These are phyloP conservation scores for Diachrysia chrysitis DNA, from an alignment of 2,888 invertebrate species.

Conservation along the genomic window DNA sequence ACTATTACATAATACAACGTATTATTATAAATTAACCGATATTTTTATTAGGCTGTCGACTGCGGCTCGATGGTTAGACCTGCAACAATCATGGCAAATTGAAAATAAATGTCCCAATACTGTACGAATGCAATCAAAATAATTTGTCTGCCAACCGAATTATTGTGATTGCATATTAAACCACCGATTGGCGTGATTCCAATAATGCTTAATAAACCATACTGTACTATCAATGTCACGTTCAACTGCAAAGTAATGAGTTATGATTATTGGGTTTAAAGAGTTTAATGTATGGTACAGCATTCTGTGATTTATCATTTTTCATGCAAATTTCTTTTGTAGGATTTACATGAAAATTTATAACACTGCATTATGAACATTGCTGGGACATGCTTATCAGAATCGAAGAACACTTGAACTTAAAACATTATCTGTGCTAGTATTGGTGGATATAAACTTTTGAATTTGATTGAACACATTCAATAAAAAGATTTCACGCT, in stretches of 20 bases:
- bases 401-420: background rate
- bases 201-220: slow-evolving; percentile 65
- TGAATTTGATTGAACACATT: too few species aligned
- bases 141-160: slow-evolving; percentile 61
- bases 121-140: slow-evolving; percentile 48
- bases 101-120: slow-evolving; percentile 48
- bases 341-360: background rate
- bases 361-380: background rate
- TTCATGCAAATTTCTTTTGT: background rate
- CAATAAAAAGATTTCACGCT: too few species aligned
- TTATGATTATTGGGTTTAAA: slow-evolving; percentile 35
- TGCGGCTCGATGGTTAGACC: slow-evolving; percentile 27
- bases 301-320: background rate
- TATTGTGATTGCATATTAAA: slow-evolving; percentile 69
- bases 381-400: background rate
- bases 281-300: slow-evolving; percentile 15
- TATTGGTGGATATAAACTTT: too few species aligned
- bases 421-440: too few species aligned
- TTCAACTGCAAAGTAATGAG: slow-evolving; percentile 48
- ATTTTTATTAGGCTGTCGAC: slow-evolving; percentile 11
- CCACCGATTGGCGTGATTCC: slow-evolving; percentile 62
- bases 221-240: slow-evolving; percentile 59
- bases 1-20: background rate
- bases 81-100: slow-evolving; percentile 57
- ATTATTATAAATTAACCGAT: background rate